A percentile compares a stretch with the other conserved stretches of the same genome.
Evolutionary conservation across 2,113 vertebrate genomes (phyloP).

Genomic region (Megaptera novaeangliae): DNA sequence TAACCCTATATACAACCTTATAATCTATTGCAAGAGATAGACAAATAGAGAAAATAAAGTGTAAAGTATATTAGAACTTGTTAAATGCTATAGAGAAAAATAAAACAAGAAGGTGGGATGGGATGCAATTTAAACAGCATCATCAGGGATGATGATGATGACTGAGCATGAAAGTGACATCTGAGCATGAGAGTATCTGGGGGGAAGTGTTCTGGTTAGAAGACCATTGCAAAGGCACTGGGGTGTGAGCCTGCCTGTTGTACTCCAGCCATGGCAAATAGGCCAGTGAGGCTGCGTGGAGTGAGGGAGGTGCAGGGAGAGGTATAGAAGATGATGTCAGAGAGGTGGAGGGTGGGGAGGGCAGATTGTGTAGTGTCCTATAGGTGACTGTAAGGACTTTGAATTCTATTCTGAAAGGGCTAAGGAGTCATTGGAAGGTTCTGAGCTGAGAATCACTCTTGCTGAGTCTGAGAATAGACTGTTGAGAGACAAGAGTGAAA

Average conservation of each 20-base stretch:
- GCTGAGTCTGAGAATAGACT: not conserved
- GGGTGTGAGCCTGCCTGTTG: not conserved
- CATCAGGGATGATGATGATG: not conserved
- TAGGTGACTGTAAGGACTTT: not conserved
- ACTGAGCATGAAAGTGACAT: not conserved
- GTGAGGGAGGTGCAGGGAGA: not conserved
- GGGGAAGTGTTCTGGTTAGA: not conserved
- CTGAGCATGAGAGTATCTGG: not conserved
- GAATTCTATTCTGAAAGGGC: not conserved
- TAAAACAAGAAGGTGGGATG: not conserved
- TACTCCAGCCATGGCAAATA: not conserved
- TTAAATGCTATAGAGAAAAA: not conserved
- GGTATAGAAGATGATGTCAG: not conserved
- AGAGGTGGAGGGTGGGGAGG: not conserved
- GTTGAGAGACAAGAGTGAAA: not conserved
- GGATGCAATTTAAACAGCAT: not conserved
- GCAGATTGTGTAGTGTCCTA: rapidly evolving
- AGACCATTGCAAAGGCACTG: not conserved
- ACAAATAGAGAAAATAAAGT: not conserved
- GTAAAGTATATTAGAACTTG: not conserved
- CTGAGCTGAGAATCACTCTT: not conserved
- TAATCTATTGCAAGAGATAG: not conserved
- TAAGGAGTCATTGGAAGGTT: not conserved
- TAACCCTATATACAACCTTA: not conserved
- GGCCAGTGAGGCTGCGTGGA: not conserved